Conservation (phyloP, 2,113 vertebrate species). For the Chaenogobius annularis region DNA sequence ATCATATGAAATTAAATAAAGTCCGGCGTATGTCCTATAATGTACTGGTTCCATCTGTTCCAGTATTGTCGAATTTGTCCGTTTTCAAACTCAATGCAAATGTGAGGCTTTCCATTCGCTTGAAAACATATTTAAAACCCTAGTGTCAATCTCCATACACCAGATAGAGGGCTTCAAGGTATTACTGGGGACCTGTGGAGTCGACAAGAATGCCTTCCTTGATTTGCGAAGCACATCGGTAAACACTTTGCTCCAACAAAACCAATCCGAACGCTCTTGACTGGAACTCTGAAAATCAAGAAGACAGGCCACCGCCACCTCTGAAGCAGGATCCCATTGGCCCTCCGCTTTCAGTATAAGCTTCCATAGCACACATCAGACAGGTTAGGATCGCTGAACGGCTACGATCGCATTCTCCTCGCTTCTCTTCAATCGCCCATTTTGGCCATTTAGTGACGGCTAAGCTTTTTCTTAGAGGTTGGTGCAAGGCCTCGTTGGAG, state of each 20-base stretch:
- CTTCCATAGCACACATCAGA: slow-evolving; percentile 88
- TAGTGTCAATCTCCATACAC: background rate
- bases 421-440: slow-evolving; percentile 87
- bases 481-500: slow-evolving; percentile 85
- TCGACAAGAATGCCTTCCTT: slow-evolving; percentile 23
- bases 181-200: slow-evolving; percentile 39
- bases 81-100: too few relatives aligned
- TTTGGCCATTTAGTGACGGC: slow-evolving; percentile 75
- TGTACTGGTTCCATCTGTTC: too few relatives aligned
- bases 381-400: slow-evolving; percentile 89
- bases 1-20: too few relatives aligned
- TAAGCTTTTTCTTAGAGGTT: slow-evolving; percentile 79
- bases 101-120: background rate
- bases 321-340: slow-evolving; percentile 81
- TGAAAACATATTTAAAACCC: background rate
- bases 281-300: slow-evolving; percentile 85
- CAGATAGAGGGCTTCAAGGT: background rate
- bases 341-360: slow-evolving; percentile 70
- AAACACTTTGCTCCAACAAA: slow-evolving; percentile 39
- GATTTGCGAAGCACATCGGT: slow-evolving; percentile 44
- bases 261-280: slow-evolving; percentile 79
- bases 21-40: too few relatives aligned
- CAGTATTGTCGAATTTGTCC: too few relatives aligned
- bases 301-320: slow-evolving; percentile 79
- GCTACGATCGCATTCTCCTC: slow-evolving; percentile 92